Evolutionary conservation across 2,113 vertebrate genomes (phyloP).

Genomic region (Aspidoscelis tigris): DNA sequence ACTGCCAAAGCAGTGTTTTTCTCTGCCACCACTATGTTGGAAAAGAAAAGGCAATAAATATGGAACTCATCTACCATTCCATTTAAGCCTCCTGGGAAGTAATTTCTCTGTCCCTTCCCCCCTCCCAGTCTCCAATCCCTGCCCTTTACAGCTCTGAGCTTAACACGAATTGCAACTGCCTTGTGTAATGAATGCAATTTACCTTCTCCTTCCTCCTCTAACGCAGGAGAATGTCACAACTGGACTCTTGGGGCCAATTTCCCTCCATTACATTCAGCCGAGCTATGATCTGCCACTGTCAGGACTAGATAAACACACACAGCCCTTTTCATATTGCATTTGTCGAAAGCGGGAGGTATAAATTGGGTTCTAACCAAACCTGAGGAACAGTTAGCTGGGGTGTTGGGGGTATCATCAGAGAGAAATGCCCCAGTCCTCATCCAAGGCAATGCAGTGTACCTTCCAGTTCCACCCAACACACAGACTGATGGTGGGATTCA

Average conservation of each 20-base stretch:
- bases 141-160: neutral
- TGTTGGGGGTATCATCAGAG: constrained; percentile 44
- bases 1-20: neutral
- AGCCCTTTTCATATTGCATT: constrained; percentile 45
- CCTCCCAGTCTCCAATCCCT: neutral
- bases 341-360: constrained; percentile 52
- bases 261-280: constrained; percentile 52
- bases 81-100: neutral
- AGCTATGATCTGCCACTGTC: constrained; percentile 48
- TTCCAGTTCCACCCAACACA: neutral
- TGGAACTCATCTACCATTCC: constrained; percentile 18
- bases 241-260: constrained; percentile 57
- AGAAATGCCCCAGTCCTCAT: constrained; percentile 26
- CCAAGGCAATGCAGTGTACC: neutral
- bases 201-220: constrained; percentile 37
- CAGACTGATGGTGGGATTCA: neutral
- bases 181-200: constrained; percentile 44
- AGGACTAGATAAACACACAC: constrained; percentile 55
- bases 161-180: constrained; percentile 26
- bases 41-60: constrained; percentile 10
- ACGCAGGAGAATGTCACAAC: constrained; percentile 38
- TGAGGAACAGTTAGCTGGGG: constrained; percentile 51
- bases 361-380: constrained; percentile 60
- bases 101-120: neutral
- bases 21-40: neutral